Evolutionary conservation across 2,888 invertebrate species (phyloP).

Genomic region (Drosophila nigritarsus): DNA sequence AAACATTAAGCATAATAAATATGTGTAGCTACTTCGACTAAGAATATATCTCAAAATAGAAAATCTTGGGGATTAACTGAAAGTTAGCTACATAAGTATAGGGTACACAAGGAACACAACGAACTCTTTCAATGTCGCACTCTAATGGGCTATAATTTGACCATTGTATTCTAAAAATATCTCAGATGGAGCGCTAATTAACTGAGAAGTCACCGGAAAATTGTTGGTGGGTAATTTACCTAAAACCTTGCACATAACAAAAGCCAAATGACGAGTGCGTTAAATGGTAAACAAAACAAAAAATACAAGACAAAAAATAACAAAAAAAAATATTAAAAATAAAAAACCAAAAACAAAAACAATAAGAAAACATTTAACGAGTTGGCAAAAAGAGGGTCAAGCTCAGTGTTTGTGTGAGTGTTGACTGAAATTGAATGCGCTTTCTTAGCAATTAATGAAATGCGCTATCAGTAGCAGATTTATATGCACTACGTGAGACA

Average conservation of each 20-base stretch:
- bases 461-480: conserved; percentile 51
- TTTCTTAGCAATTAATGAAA: conserved; percentile 60
- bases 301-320: conserved; percentile 13
- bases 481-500: conserved; percentile 49
- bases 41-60: conserved; percentile 4
- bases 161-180: conserved; percentile 60
- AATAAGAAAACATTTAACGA: conserved; percentile 53
- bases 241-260: conserved; percentile 53
- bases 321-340: not conserved
- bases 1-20: not conserved
- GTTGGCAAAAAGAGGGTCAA: conserved; percentile 65
- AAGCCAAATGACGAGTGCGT: conserved; percentile 61
- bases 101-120: conserved; percentile 7
- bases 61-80: conserved; percentile 3
- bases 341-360: conserved; percentile 17
- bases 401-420: conserved; percentile 44
- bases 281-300: conserved; percentile 42
- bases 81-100: conserved; percentile 8
- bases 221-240: conserved; percentile 40
- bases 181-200: conserved; percentile 63
- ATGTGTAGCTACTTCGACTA: not conserved
- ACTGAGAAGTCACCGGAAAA: conserved; percentile 72
- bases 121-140: conserved; percentile 46
- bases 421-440: conserved; percentile 54
- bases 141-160: conserved; percentile 73